phyloP scores from a whole-genome alignment of 2,113 vertebrate genomes.

The Leucopsar rothschildi region DNA sequence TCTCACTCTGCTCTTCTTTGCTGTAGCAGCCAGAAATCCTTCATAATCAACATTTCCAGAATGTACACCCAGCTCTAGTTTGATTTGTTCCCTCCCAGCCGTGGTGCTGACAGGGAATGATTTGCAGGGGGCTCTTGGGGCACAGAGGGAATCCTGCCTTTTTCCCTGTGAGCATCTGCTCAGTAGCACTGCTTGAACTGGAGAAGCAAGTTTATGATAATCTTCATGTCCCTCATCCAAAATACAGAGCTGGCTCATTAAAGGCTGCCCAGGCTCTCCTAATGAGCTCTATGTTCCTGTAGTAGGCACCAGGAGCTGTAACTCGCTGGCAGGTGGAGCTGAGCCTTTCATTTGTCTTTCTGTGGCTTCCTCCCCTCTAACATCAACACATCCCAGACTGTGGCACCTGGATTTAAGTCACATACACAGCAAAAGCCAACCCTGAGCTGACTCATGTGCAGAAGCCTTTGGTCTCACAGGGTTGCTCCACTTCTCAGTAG shows the following conservation, averaged over 20 bases:
- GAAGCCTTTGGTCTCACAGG: not conserved
- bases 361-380: not conserved
- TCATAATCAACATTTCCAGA: not conserved
- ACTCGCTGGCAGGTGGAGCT: not conserved
- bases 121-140: not conserved
- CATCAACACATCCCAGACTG: not conserved
- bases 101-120: fast-evolving
- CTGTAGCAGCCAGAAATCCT: not conserved
- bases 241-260: not conserved
- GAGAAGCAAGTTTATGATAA: not conserved
- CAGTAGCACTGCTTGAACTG: not conserved
- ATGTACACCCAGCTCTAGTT: not conserved
- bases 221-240: not conserved
- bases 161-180: not conserved
- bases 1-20: not conserved
- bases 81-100: not conserved
- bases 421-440: not conserved
- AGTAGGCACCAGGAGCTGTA: not conserved
- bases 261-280: not conserved
- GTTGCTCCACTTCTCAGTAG: not conserved
- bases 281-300: fast-evolving
- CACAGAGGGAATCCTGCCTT: not conserved
- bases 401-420: not conserved
- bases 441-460: fast-evolving
- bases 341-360: not conserved